Evolutionary conservation across 2,888 invertebrate species (phyloP).

Genomic region (Andrena fulva): DNA sequence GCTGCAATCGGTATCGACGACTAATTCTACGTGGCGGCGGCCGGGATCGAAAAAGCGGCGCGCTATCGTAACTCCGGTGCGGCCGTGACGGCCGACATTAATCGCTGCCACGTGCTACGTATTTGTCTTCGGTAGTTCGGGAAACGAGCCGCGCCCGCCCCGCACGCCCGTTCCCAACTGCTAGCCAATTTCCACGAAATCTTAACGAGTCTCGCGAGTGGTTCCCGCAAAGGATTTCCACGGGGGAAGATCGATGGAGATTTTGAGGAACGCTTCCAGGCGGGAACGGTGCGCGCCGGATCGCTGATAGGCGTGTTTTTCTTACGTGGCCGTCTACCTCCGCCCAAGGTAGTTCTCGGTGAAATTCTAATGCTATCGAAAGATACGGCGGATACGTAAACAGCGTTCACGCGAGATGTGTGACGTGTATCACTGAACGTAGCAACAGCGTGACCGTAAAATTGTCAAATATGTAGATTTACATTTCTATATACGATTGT

Average conservation of each 20-base stretch:
- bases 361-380: conserved; percentile 23
- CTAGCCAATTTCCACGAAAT: conserved; percentile 28
- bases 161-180: conserved; percentile 8
- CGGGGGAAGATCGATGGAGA: not conserved
- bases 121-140: conserved; percentile 56
- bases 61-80: conserved; percentile 41
- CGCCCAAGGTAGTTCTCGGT: conserved; percentile 11
- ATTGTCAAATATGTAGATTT: not conserved
- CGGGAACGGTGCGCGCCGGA: conserved; percentile 19
- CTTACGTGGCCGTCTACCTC: conserved; percentile 44
- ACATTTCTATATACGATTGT: not conserved
- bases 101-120: conserved; percentile 70
- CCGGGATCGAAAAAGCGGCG: conserved; percentile 46
- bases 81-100: conserved; percentile 54
- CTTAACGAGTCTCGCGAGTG: conserved; percentile 14
- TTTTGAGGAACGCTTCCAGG: conserved; percentile 26
- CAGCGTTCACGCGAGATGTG: not conserved
- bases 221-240: not conserved
- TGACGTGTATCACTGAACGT: conserved; percentile 20
- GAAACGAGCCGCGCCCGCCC: conserved; percentile 19
- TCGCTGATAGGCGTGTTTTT: conserved; percentile 55
- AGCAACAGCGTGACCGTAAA: conserved; percentile 39
- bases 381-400: conserved; percentile 18
- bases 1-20: conserved; percentile 12
- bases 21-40: conserved; percentile 21